Percentiles rank a stretch among this genome's conserved stretches.
These are phyloP conservation scores for Caerostris extrusa DNA, from an alignment of 1,140 invertebrate species.

Conservation along the genomic window DNA sequence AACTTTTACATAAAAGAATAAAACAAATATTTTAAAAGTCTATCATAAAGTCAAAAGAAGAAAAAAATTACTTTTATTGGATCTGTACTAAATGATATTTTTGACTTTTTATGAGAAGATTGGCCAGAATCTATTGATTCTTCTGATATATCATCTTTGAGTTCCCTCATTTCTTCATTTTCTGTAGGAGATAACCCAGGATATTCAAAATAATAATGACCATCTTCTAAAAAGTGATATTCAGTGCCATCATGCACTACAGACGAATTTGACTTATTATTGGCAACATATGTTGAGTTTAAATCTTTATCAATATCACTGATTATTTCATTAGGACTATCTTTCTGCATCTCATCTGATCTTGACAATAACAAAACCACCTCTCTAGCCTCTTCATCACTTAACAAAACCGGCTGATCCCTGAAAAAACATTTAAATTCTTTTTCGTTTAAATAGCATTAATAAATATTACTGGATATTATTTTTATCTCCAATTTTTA, in stretches of 20 bases:
- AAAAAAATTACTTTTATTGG: conserved; percentile 86
- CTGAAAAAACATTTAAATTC: conserved; percentile 50
- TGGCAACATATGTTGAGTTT: conserved; percentile 37
- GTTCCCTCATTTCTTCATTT: conserved; percentile 62
- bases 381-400: conserved; percentile 93
- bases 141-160: background rate
- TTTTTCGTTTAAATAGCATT: background rate
- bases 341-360: conserved; percentile 83
- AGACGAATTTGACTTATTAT: conserved; percentile 54
- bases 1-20: background rate
- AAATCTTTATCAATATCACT: conserved; percentile 30
- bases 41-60: background rate
- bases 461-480: background rate
- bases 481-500: background rate
- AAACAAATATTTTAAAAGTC: background rate
- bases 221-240: conserved; percentile 85
- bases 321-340: background rate
- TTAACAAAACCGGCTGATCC: conserved; percentile 88
- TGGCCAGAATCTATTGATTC: conserved; percentile 80
- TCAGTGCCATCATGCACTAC: conserved; percentile 78
- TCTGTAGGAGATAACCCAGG: conserved; percentile 85
- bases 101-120: conserved; percentile 88
- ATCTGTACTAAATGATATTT: conserved; percentile 92
- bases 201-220: conserved; percentile 96
- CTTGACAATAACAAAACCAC: conserved; percentile 86